Base-by-base conservation (phyloP, 1,140 invertebrate genomes). In the Drosophila micromelanica region DNA sequence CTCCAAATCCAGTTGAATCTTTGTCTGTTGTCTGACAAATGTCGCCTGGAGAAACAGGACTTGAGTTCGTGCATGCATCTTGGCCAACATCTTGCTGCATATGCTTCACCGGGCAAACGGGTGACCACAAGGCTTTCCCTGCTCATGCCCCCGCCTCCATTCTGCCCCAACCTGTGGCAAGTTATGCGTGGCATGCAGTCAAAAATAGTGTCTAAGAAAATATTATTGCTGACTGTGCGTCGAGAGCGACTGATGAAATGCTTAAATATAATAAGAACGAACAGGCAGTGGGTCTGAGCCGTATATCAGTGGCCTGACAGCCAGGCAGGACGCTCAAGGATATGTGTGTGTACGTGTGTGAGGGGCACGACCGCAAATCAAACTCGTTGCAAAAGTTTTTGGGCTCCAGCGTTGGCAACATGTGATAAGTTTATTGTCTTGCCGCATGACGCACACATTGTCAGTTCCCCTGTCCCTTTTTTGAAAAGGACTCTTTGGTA, bases 371-470 rank as follows among this genome's bases (percentile, higher is more conserved):
- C 84, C 84, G 85, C 85, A 89, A 89, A 89, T 89, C 84, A 80
- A 89, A 89, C 69, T 80, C 65, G 69, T 71, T 80, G 79, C 70
- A 69, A 87, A 89, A 90, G 79, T 89, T 89, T 82, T 81, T 71
- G 65, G 60, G 57, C 76, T 13, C 60, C 56, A 73, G 63, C 49
- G 48, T 76, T 57, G 71, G 70, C 74, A 84, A 89, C 80, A 89
- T 89, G 84, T 89, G 84, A 89, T 89, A 89, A 89, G 84, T 90
- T 89, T 89, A 90, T 89, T 89, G 84, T 89, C 76, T 77, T 90
- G 77, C 85, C 84, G 76, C 55, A 80, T 90, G 84, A 48, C 76
- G 63, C 55, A 57, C 38, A 17, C 37, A 55, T 57, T 23, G 20
- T 23, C 61, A 37, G 49, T 40, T 5, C 30, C 51, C 20, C 38